Percentiles rank a stretch among this genome's conserved stretches.
Evolutionary conservation across 2,888 invertebrate genomes (phyloP).

Genomic region (Drosophila pseudotakahashii): DNA sequence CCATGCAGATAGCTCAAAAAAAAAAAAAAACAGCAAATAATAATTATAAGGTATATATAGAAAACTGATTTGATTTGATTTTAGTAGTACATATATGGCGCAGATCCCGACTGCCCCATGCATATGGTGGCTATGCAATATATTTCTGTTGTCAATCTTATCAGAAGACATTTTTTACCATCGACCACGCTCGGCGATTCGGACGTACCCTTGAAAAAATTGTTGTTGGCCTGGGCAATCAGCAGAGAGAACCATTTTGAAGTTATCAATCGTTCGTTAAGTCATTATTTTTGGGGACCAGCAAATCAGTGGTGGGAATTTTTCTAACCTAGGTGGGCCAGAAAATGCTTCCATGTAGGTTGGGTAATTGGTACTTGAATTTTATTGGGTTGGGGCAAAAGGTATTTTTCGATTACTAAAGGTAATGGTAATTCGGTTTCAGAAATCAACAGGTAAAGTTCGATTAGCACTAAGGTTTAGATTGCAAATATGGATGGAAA

Average conservation of each 20-base stretch:
- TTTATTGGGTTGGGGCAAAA: neutral
- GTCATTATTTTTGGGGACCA: constrained; percentile 39
- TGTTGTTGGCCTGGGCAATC: constrained; percentile 37
- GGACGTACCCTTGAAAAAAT: constrained; percentile 70
- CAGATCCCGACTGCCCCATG: constrained; percentile 34
- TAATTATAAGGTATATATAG: constrained; percentile 4
- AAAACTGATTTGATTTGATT: constrained; percentile 30
- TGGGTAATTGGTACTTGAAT: constrained; percentile 1
- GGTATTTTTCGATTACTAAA: neutral
- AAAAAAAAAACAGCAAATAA: neutral
- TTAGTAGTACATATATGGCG: constrained; percentile 26
- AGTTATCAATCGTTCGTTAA: constrained; percentile 44
- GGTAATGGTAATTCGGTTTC: neutral
- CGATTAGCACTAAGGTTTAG: neutral
- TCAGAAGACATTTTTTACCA: constrained; percentile 52
- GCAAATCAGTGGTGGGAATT: constrained; percentile 30
- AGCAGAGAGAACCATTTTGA: constrained; percentile 12
- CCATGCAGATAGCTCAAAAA: constrained; percentile 45
- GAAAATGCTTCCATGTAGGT: neutral
- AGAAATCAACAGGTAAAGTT: neutral
- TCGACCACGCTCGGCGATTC: constrained; percentile 45
- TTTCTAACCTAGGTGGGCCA: constrained; percentile 1
- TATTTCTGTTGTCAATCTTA: constrained; percentile 74
- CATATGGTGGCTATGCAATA: constrained; percentile 44
- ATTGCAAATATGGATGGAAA: too few species aligned